These are phyloP conservation scores for Nipponia nippon DNA, from an alignment of 2,113 vertebrate species.

Conservation along the genomic window DNA sequence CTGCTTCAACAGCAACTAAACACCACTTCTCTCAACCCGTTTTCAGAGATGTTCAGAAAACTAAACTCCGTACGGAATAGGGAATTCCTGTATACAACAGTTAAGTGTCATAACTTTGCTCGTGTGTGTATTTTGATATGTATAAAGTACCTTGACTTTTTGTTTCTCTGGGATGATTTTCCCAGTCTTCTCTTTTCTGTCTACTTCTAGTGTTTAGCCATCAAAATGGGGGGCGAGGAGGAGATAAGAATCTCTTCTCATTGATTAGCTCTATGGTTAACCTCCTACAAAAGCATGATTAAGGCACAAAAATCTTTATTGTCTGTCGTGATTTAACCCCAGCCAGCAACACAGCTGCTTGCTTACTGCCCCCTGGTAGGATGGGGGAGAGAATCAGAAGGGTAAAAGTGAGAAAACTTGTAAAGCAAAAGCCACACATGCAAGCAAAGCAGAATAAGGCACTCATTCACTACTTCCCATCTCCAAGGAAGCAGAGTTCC, in stretches of 20 bases:
- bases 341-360: too few species aligned
- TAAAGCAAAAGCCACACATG: too few species aligned
- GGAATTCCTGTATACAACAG: not conserved
- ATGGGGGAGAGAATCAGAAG: too few species aligned
- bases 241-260: not conserved
- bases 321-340: not conserved
- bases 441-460: too few species aligned
- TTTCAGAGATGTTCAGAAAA: not conserved
- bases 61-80: not conserved
- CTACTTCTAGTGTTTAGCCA: not conserved
- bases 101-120: not conserved
- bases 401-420: too few species aligned
- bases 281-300: not conserved
- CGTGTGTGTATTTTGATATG: accelerated
- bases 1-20: not conserved
- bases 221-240: not conserved
- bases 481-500: too few species aligned
- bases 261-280: not conserved
- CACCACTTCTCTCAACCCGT: not conserved
- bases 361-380: too few species aligned
- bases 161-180: not conserved
- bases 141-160: not conserved
- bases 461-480: too few species aligned
- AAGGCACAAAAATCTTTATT: not conserved
- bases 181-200: not conserved